Evolutionary conservation across 2,797 vertebrate genomes (phyloP).

Genomic region (Gastrophryne carolinensis): DNA sequence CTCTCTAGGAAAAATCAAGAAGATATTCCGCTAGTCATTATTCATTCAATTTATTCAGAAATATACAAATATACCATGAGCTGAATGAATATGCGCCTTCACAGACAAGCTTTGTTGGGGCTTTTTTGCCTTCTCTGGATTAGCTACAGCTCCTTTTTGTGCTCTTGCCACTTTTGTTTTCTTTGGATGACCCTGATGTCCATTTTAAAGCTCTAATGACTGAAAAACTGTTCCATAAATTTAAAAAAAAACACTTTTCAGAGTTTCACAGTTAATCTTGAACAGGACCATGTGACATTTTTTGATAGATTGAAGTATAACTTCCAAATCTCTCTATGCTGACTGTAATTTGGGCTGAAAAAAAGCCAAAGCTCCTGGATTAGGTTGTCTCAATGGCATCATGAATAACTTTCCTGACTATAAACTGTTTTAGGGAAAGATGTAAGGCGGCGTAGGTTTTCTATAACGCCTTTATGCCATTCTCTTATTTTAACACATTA

Average conservation of each 20-base stretch:
- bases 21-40: no score
- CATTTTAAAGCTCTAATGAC: not conserved
- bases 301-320: not conserved
- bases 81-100: no score
- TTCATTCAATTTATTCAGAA: no score
- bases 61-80: no score
- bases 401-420: slow-evolving; percentile 23
- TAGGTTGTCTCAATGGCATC: not conserved
- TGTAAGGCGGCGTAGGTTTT: slow-evolving; percentile 29
- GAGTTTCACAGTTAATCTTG: not conserved
- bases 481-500: slow-evolving; percentile 23
- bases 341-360: slow-evolving; percentile 2
- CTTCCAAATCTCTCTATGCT: not conserved
- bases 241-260: not conserved
- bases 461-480: slow-evolving; percentile 22
- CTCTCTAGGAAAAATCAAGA: no score
- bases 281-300: not conserved
- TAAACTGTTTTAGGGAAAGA: slow-evolving; percentile 23
- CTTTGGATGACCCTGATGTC: not conserved
- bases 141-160: no score
- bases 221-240: not conserved
- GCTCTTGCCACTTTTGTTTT: not conserved
- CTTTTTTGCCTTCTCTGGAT: no score
- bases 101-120: no score
- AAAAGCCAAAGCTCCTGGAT: slow-evolving; percentile 21